A percentile compares a stretch with the other conserved stretches of the same genome.
These are phyloP conservation scores for Aeoliscus strigatus DNA, from an alignment of 2,797 vertebrate species.

Conservation along the genomic window DNA sequence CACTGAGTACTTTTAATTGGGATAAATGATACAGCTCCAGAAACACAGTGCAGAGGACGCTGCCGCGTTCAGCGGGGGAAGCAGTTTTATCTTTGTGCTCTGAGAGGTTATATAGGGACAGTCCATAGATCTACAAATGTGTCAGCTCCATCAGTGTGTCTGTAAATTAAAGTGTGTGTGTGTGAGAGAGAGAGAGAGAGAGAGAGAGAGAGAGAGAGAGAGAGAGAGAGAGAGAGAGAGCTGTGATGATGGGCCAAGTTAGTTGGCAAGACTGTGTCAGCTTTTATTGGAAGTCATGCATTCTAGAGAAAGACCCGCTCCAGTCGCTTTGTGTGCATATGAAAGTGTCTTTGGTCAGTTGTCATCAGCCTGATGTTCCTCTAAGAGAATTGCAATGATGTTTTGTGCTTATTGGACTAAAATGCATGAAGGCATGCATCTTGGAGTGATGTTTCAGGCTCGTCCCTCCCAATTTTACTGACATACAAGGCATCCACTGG, in stretches of 20 bases:
- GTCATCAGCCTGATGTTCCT: no score
- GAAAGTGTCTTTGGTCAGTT: no score
- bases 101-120: constrained; percentile 48
- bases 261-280: constrained; percentile 52
- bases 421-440: no score
- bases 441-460: no score
- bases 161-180: constrained; percentile 7
- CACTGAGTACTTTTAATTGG: constrained; percentile 28
- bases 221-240: no score
- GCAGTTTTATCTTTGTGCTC: constrained; percentile 37
- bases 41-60: constrained; percentile 19
- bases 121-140: constrained; percentile 39
- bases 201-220: no score
- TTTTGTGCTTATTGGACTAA: no score
- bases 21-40: constrained; percentile 25
- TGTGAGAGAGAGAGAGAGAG: no score
- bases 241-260: constrained; percentile 42
- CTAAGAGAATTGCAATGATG: no score
- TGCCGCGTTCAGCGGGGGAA: constrained; percentile 37
- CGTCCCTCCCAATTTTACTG: no score
- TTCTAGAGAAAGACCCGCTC: constrained; percentile 50
- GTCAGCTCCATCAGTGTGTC: constrained; percentile 26
- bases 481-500: no score
- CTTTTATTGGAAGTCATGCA: constrained; percentile 58
- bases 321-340: constrained; percentile 49